phyloP scores from a whole-genome alignment of 2,113 vertebrate species.

The Pangasianodon hypophthalmus region DNA sequence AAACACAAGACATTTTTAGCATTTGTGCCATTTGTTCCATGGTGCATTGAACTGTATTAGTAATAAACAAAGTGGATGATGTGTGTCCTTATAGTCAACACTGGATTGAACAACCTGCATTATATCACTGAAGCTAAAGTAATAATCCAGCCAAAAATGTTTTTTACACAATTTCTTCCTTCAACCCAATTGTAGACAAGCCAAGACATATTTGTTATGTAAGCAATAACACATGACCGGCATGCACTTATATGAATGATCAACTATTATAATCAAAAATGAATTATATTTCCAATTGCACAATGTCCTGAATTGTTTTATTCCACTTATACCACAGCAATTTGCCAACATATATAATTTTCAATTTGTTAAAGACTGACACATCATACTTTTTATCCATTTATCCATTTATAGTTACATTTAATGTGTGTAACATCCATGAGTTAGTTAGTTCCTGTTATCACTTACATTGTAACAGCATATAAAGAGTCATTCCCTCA shows the following conservation, averaged over 20 bases:
- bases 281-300: not conserved
- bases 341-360: not conserved
- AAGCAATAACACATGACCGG: not conserved
- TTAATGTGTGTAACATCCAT: not conserved
- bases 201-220: not conserved
- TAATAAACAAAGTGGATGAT: slow-evolving; percentile 25
- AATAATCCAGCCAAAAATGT: not conserved
- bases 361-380: not conserved
- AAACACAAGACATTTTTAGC: slow-evolving; percentile 9
- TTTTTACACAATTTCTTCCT: not conserved
- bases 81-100: not conserved
- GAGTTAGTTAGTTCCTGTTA: not conserved
- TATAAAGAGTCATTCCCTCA: not conserved
- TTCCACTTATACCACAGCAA: not conserved
- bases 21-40: not conserved
- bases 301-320: not conserved
- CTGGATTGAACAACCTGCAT: not conserved
- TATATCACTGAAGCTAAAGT: not conserved
- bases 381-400: not conserved
- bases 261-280: not conserved
- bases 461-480: not conserved
- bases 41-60: not conserved
- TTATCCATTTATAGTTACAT: not conserved
- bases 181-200: not conserved
- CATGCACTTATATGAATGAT: not conserved